These are phyloP conservation scores for Pycnonotus jocosus DNA, from an alignment of 2,113 vertebrate species.

Conservation along the genomic window DNA sequence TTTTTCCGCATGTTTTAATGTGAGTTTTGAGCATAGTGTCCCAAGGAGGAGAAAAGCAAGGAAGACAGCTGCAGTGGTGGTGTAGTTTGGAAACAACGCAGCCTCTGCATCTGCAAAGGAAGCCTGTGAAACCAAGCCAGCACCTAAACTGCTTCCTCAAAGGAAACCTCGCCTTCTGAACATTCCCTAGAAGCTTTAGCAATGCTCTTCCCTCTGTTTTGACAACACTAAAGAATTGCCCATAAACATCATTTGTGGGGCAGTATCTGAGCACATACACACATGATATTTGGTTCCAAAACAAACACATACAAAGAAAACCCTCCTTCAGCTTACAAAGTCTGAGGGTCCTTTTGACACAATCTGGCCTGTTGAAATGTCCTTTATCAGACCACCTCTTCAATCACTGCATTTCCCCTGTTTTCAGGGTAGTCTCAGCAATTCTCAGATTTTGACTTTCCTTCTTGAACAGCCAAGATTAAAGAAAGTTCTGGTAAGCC, in stretches of 20 bases:
- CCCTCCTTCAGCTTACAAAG: neutral
- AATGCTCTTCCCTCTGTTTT: conserved; percentile 20
- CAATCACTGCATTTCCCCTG: neutral
- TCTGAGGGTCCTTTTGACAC: rapidly evolving
- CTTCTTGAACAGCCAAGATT: neutral
- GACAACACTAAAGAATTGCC: conserved; percentile 26
- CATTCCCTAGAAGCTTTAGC: neutral
- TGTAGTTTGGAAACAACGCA: neutral
- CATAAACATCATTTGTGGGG: conserved; percentile 1
- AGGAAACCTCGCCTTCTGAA: conserved; percentile 22
- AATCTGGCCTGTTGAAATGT: neutral
- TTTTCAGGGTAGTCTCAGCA: neutral
- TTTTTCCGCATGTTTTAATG: neutral
- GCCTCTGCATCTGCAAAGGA: neutral
- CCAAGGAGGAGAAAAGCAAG: neutral
- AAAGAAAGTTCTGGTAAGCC: neutral
- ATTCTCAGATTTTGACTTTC: neutral
- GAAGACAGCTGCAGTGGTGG: neutral
- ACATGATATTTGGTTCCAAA: neutral
- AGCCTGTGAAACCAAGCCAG: conserved; percentile 3
- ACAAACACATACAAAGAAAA: neutral
- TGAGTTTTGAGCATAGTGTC: neutral
- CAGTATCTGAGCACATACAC: neutral
- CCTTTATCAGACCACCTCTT: neutral
- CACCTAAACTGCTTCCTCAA: conserved; percentile 24